phyloP scores from a whole-genome alignment of 1,140 invertebrate species.

The Plectrocnemia conspersa region DNA sequence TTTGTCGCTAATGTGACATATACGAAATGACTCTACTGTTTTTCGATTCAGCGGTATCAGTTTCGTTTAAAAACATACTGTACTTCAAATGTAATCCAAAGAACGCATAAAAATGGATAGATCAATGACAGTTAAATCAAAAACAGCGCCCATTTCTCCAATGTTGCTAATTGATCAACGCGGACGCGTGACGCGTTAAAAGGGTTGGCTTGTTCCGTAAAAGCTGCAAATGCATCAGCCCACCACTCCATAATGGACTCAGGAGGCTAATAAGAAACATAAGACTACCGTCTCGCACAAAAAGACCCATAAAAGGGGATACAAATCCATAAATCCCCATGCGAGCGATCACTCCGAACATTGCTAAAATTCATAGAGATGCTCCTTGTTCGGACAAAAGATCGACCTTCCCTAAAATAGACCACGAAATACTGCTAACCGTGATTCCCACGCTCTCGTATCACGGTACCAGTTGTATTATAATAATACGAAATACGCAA shows the following conservation, averaged over 20 bases:
- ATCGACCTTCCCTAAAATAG: not conserved
- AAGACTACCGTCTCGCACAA: constrained; percentile 15
- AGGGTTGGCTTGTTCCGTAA: constrained; percentile 12
- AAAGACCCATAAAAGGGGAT: constrained; percentile 11
- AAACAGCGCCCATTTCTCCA: too few species aligned
- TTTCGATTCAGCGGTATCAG: too few species aligned
- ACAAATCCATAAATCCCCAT: not conserved
- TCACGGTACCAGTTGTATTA: constrained; percentile 30
- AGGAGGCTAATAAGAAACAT: constrained; percentile 14
- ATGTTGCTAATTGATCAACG: too few species aligned
- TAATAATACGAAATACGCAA: constrained; percentile 29
- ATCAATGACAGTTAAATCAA: too few species aligned
- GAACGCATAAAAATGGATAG: too few species aligned
- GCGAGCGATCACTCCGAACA: constrained; percentile 8
- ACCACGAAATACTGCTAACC: constrained; percentile 21
- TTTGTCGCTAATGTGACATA: too few species aligned
- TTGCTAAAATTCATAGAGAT: too few species aligned
- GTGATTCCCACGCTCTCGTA: constrained; percentile 29
- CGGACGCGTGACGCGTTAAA: not conserved
- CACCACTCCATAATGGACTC: constrained; percentile 13
- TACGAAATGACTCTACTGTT: too few species aligned
- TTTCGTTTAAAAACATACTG: too few species aligned
- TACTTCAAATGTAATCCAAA: too few species aligned
- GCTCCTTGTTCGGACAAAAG: too few species aligned
- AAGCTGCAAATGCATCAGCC: constrained; percentile 16